Base-by-base conservation (phyloP, 2,113 vertebrate species). In the Pantherophis guttatus region DNA sequence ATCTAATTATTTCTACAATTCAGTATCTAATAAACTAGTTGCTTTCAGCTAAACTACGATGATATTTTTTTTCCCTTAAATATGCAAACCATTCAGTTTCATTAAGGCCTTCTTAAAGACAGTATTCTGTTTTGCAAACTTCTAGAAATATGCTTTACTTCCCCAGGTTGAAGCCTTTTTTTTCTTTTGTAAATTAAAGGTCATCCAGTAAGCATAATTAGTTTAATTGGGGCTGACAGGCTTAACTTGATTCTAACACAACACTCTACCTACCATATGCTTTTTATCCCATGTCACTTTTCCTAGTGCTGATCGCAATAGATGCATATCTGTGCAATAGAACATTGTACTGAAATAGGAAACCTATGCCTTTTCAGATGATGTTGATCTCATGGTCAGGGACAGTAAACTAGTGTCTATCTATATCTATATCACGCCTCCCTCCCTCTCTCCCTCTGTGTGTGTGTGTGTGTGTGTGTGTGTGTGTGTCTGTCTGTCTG, bases 61-160 rank as follows among this genome's bases (percentile, higher is more conserved):
- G 26, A 91, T 94, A 90, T 93, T 91, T 81, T 90, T 81, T 90
- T 81, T 5, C 44, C 44, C 12, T 53, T 87, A 95, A 94, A 52
- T 5, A 91, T 91, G 29, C n/a, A 11, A 95, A 93, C 86, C 58
- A 19, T 93, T 94, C 91, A 50, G 92, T 13, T 24, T 88, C 52
- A 91, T 89, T 88, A 53, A 86, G 3, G 94, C 1, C 39, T 52
- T 52, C 89, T 24, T 21, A 88, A 57, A 86, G 90, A 0, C 3
- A 88, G 24, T 52, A 52, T 33, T 85, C 5, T 65, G 12, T 17
- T 24, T 87, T 0, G 0, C 58, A 88, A 70, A 70, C 50, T 91
- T 55, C 91, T 12, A 57, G 75, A 94, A 94, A 44, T 3, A 44
- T 54, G 1, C 12, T 17, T 57, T 33, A 23, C 88, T 93, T 70